Evolutionary conservation across 1,140 invertebrate genomes (phyloP).

Genomic region (Drosophila nikananu): DNA sequence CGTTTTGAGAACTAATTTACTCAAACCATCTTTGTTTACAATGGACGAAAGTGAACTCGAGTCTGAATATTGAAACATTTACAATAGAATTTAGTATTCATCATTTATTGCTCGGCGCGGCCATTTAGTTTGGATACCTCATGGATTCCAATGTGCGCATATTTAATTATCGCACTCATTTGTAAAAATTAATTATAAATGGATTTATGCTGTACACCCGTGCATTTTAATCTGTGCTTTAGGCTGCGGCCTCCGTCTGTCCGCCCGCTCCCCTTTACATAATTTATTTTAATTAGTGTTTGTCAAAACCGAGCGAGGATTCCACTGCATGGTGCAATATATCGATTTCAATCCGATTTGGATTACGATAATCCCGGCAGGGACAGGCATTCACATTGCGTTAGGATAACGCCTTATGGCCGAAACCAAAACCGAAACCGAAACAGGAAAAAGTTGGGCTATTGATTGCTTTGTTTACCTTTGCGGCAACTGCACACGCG

Average conservation of each 20-base stretch:
- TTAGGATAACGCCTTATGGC: conserved; percentile 1
- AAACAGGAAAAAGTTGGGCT: conserved; percentile 2
- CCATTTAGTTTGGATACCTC: conserved; percentile 20
- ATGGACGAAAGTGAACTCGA: neutral
- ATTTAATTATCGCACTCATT: conserved; percentile 61
- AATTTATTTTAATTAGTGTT: conserved; percentile 65
- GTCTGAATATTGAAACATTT: neutral
- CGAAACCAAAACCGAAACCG: neutral
- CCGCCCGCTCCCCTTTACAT: conserved; percentile 25
- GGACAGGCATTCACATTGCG: conserved; percentile 2
- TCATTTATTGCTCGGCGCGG: conserved; percentile 23
- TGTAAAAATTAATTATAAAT: conserved; percentile 68
- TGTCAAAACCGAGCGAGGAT: conserved; percentile 39
- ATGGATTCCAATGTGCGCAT: conserved; percentile 42
- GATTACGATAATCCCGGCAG: conserved; percentile 33
- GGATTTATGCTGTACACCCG: conserved; percentile 39
- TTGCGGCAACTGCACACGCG: conserved; percentile 36
- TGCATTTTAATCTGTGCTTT: conserved; percentile 44
- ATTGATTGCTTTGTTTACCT: conserved; percentile 49
- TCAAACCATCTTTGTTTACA: neutral
- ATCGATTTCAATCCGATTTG: conserved; percentile 42
- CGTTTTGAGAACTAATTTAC: neutral
- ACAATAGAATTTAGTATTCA: conserved; percentile 23
- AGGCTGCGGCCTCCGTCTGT: neutral
- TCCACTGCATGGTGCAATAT: conserved; percentile 18